Base-by-base conservation (phyloP, 2,888 invertebrate genomes). In the Tenthredo scrophulariae region DNA sequence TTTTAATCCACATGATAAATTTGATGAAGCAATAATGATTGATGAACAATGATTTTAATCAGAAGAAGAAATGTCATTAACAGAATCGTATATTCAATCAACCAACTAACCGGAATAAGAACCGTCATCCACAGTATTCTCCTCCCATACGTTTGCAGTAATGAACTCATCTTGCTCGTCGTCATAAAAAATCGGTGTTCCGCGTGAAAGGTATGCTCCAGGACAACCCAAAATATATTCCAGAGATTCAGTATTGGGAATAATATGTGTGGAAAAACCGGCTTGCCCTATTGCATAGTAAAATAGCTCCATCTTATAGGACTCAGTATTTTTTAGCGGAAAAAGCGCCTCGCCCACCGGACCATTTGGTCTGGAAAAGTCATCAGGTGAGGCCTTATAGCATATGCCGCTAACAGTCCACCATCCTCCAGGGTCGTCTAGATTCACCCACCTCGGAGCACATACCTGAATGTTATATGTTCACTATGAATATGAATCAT, bases 391-490 rank as follows among this genome's bases (percentile, higher is more conserved):
- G 18, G 86, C 87, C 86, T 86, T 87, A 75, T 91, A 93, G 85
- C 92, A 93, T 70, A 91, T 91, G 3, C 93, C 92, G 67, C 89
- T 89, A 88, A 92, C 89, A 85, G 87, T 33, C 86, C 88, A 87
- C n/a, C 86, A 86, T 3, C 2, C n/a, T 29, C 2, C 29, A 5
- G 4, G 0, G 26, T 7, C 0, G 3, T 18, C 0, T 72, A 87
- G 84, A 75, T 90, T 90, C 65, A 89, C 91, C 94, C 93, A 94
- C 33, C 93, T 90, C 62, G 93, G 94, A 2, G 91, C 93, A 85
- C 94, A 94, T 46, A 93, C 91, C 94, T 94, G 86, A 18, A 85
- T 80, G 82, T 82, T 75, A 79, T 74, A 15, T 26, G 70, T 77
- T 40, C 15, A 43, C 84, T 83, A 54, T 26, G 10, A 46, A n/a